A percentile compares a stretch with the other conserved stretches of the same genome.
Evolutionary conservation across 2,888 invertebrate species (phyloP).

Genomic region (Drosophila borealis): DNA sequence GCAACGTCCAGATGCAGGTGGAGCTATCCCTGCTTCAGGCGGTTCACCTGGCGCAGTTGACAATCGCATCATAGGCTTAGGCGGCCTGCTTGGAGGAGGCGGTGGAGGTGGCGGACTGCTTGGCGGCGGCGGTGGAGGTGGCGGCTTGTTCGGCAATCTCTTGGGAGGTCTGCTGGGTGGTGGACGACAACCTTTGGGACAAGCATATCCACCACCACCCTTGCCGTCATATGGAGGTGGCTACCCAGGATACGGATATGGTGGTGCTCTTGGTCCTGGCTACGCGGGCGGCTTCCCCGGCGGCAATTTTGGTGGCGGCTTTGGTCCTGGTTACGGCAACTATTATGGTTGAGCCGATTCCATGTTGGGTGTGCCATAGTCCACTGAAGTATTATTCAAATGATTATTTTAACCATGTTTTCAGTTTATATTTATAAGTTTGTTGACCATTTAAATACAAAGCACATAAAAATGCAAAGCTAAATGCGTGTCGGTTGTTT

Average conservation of each 20-base stretch:
- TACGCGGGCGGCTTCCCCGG: conserved; percentile 38
- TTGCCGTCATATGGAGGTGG: conserved; percentile 34
- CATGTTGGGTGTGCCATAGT: not conserved
- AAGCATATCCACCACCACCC: conserved; percentile 28
- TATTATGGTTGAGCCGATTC: conserved; percentile 43
- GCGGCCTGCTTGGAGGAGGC: conserved; percentile 60
- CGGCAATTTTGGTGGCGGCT: conserved; percentile 22
- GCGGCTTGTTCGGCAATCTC: conserved; percentile 48
- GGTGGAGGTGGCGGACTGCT: conserved; percentile 53
- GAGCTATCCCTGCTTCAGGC: not conserved
- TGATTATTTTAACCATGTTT: conserved; percentile 35
- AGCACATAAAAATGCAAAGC: not conserved
- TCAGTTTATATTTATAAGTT: conserved; percentile 40
- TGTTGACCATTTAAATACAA: conserved; percentile 47
- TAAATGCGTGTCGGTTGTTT: not conserved
- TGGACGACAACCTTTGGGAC: conserved; percentile 45
- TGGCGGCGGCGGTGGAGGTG: conserved; percentile 55
- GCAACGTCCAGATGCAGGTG: conserved; percentile 23
- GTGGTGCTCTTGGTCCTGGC: conserved; percentile 25
- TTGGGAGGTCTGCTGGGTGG: conserved; percentile 54
- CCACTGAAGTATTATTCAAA: conserved; percentile 52
- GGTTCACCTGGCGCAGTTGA: conserved; percentile 38
- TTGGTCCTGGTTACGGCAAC: conserved; percentile 37
- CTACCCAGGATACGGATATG: conserved; percentile 47
- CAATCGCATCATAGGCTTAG: conserved; percentile 67